Conservation (phyloP, 2,888 invertebrate species). For the Heterodera filipjevi region DNA sequence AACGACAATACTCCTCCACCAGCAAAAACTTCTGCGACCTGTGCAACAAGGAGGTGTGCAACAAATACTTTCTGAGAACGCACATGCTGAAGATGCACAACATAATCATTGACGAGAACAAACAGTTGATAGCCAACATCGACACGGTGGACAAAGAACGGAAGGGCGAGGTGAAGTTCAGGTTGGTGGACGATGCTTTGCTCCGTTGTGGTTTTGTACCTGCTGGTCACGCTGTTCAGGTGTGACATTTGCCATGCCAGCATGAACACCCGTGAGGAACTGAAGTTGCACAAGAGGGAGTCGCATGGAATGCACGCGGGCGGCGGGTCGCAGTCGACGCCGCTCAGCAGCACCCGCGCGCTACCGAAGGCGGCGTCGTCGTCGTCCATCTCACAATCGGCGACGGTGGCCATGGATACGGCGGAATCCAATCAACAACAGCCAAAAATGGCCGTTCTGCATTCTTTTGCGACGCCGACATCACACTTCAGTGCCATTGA, state of each 20-base stretch:
- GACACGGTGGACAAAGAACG: constrained; percentile 63
- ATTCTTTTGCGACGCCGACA: neutral
- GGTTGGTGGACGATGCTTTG: constrained; percentile 37
- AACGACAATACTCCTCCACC: constrained; percentile 60
- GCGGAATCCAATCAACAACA: neutral
- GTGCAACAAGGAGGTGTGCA: constrained; percentile 77
- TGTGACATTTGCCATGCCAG: constrained; percentile 98
- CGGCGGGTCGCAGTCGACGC: constrained; percentile 17
- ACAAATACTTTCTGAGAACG: constrained; percentile 99
- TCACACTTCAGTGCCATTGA: neutral
- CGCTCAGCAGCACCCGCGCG: neutral
- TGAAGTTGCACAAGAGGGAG: constrained; percentile 95
- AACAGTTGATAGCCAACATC: constrained; percentile 64
- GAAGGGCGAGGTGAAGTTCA: constrained; percentile 56
- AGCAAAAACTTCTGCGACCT: constrained; percentile 65
- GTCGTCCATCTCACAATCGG: neutral
- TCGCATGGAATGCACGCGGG: constrained; percentile 82
- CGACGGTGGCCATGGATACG: neutral
- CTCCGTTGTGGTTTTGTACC: neutral
- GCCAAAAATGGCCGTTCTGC: neutral
- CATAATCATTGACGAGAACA: constrained; percentile 67
- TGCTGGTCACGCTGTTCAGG: constrained; percentile 71
- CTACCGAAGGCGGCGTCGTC: neutral
- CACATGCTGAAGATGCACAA: constrained; percentile 80
- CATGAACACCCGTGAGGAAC: constrained; percentile 94